Evolutionary conservation across 2,113 vertebrate species (phyloP), one percentile per base, ranked within the genome.

Genomic region (Ondatra zibethicus): DNA sequence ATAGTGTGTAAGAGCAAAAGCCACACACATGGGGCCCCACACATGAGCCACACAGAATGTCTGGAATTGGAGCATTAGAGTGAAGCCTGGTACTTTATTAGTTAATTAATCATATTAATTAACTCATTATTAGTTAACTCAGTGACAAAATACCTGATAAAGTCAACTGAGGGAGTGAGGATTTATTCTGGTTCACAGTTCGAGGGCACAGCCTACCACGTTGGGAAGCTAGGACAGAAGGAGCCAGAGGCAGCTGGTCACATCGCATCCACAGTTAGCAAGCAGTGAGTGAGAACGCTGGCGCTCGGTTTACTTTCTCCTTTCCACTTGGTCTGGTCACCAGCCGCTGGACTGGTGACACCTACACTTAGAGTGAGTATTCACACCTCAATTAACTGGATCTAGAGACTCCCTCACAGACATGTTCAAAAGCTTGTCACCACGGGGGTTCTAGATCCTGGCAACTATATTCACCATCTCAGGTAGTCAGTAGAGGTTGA

Each of bases 11-110:
- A 7, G 14, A 3, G 21, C 0, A 11, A 78, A 2, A 3, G 33
- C 61, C 29, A 1, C 29, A 8, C 45, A 16, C n/a, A 27, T 0
- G 5, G 19, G 2, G 16, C 45, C 77, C 45, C 77, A 17, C 39
- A 0, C 0, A 1, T 3, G 7, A 21, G 0, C 4, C 0, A 1
- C 2, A 6, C 3, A 58, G 19, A 47, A 50, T 4, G 16, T 27
- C 63, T 25, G 1, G 72, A 36, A 1, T 0, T 9, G 39, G 12
- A 1, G 45, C 10, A 52, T 11, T 50, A 25, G 50, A 11, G n/a
- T 0, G 27, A 36, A 7, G 1, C 23, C 0, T 0, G 42, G 47
- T 3, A 47, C 42, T 68, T 17, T 86, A 12, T 47, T 45, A 66
- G 63, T 23, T 66, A 65, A 16, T 7, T 58, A 58, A 23, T 21